Percentiles rank a stretch among this genome's conserved stretches.
These are phyloP conservation scores for Rostrhamus sociabilis DNA, from an alignment of 2,797 vertebrate genomes.

Conservation along the genomic window DNA sequence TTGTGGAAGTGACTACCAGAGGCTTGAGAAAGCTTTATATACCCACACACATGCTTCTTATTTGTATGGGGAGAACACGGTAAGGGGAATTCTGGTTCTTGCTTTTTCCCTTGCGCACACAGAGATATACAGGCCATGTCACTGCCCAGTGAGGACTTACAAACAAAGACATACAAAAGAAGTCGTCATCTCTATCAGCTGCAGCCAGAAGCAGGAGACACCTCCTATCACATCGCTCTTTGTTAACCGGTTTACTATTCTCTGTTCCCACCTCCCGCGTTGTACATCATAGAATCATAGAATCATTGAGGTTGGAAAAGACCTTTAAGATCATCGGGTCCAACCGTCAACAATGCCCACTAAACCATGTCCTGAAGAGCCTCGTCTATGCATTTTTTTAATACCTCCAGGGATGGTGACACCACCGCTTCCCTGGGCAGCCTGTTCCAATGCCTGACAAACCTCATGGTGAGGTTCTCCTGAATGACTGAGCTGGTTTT, in stretches of 20 bases:
- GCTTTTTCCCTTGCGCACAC: neutral
- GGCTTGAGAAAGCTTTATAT: neutral
- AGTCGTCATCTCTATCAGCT: neutral
- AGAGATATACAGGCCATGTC: neutral
- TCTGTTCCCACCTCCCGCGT: fast-evolving
- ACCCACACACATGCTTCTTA: neutral
- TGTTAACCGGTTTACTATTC: neutral
- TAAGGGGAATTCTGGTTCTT: neutral
- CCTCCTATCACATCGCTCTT: neutral
- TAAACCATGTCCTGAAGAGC: too few species aligned
- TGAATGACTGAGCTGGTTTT: neutral
- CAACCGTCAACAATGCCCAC: too few species aligned
- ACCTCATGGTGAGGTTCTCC: neutral
- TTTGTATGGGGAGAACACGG: neutral
- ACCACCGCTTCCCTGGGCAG: too few species aligned
- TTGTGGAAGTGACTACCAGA: neutral
- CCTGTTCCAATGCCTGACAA: too few species aligned
- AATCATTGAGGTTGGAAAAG: too few species aligned
- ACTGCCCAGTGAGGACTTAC: neutral
- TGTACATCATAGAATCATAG: too few species aligned
- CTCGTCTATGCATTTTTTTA: too few species aligned
- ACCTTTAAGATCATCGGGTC: too few species aligned
- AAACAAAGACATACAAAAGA: neutral
- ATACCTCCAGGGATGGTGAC: too few species aligned
- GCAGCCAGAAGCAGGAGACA: neutral